phyloP scores from a whole-genome alignment of 2,797 vertebrate genomes.

The Pseudochirops corinnae region DNA sequence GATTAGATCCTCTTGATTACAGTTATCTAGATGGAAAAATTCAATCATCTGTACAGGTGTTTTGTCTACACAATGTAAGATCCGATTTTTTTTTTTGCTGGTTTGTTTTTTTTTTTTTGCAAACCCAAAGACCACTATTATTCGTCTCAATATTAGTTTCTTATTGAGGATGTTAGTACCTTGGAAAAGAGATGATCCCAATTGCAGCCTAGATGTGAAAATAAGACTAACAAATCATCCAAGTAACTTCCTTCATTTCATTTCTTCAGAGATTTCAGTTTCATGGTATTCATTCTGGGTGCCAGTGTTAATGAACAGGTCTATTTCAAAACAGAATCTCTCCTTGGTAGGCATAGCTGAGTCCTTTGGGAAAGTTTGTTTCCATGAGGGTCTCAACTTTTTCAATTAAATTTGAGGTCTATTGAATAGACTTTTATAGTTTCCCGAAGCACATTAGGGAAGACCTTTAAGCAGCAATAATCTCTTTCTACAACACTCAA shows the following conservation, averaged over 20 bases:
- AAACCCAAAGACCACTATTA: neutral
- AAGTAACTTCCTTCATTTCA: conserved; percentile 12
- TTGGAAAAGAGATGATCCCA: conserved; percentile 40
- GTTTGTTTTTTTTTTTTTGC: neutral
- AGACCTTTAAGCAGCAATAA: conserved; percentile 25
- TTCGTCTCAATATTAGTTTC: conserved; percentile 10
- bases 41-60: neutral
- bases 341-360: conserved; percentile 5
- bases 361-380: conserved; percentile 38
- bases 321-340: conserved; percentile 33
- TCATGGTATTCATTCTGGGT: neutral
- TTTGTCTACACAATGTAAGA: neutral
- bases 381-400: conserved; percentile 34
- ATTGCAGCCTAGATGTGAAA: neutral
- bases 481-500: neutral
- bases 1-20: neutral
- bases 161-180: conserved; percentile 34
- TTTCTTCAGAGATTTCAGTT: conserved; percentile 35
- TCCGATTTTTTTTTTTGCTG: neutral
- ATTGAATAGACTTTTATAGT: conserved; percentile 33
- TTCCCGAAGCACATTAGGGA: neutral
- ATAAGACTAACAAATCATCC: neutral
- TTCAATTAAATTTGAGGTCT: conserved; percentile 50
- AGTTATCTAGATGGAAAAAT: neutral
- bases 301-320: neutral